Conservation (phyloP, 2,888 invertebrate genomes). For the Uropetala carovei region DNA sequence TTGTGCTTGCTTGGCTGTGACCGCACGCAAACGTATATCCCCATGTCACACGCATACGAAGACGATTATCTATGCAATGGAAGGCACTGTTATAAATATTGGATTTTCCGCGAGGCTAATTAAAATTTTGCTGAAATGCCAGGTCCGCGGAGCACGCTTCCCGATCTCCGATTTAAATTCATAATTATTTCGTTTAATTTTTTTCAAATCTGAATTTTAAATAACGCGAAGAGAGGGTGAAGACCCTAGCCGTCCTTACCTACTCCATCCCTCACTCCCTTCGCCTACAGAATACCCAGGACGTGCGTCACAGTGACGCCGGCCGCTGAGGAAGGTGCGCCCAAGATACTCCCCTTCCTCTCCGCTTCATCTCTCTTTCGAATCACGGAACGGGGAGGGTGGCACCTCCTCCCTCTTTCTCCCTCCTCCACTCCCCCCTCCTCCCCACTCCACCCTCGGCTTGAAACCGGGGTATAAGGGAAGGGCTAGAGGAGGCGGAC, state of each 20-base stretch:
- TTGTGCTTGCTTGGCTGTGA: too few species aligned
- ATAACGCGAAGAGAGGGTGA: neutral
- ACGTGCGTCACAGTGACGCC: slow-evolving; percentile 31
- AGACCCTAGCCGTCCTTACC: neutral
- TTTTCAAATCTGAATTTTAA: neutral
- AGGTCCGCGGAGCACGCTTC: too few species aligned
- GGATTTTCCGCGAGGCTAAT: too few species aligned
- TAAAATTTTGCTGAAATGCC: too few species aligned
- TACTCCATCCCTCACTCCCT: neutral
- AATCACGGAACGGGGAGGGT: neutral
- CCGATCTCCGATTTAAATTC: too few species aligned
- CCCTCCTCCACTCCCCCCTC: neutral
- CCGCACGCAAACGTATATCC: too few species aligned
- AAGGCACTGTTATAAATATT: too few species aligned
- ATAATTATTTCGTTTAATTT: neutral
- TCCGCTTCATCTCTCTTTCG: neutral
- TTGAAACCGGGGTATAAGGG: neutral
- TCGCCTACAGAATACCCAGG: neutral
- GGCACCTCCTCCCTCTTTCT: neutral
- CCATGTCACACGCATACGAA: too few species aligned
- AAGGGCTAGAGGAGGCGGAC: neutral
- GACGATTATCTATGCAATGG: too few species aligned
- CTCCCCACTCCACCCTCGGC: neutral
- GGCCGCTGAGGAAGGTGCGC: neutral
- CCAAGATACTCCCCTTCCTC: neutral